These are phyloP conservation scores for Cinclus cinclus DNA, from an alignment of 2,113 vertebrate genomes.

Conservation along the genomic window DNA sequence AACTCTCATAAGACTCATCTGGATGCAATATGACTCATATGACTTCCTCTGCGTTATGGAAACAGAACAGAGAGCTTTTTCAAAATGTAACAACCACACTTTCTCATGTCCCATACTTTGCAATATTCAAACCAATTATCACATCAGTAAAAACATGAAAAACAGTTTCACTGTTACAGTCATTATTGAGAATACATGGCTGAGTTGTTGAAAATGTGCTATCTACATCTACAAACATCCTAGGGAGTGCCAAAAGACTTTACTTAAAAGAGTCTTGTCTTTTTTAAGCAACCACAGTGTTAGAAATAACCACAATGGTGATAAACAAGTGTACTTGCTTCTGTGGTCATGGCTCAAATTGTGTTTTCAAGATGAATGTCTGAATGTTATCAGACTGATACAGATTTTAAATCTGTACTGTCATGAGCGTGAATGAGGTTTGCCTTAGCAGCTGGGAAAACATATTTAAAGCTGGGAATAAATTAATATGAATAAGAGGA, in stretches of 20 bases:
- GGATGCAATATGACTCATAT: neutral
- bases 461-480: neutral
- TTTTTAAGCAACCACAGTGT: neutral
- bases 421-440: neutral
- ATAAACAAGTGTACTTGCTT: neutral
- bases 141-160: constrained; percentile 21
- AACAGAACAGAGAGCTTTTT: constrained; percentile 9
- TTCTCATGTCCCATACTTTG: constrained; percentile 1
- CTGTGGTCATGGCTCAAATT: neutral
- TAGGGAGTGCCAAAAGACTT: neutral
- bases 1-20: neutral
- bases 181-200: constrained; percentile 38
- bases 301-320: neutral
- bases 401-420: neutral
- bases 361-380: neutral
- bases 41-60: neutral
- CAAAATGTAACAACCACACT: neutral
- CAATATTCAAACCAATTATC: constrained; percentile 48
- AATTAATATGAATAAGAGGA: neutral
- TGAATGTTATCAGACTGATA: neutral
- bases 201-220: constrained; percentile 4
- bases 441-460: neutral
- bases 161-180: constrained; percentile 36
- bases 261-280: neutral
- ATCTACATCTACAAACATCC: neutral